Evolutionary conservation across 2,113 vertebrate genomes (phyloP).

Genomic region (Phoenicopterus ruber): DNA sequence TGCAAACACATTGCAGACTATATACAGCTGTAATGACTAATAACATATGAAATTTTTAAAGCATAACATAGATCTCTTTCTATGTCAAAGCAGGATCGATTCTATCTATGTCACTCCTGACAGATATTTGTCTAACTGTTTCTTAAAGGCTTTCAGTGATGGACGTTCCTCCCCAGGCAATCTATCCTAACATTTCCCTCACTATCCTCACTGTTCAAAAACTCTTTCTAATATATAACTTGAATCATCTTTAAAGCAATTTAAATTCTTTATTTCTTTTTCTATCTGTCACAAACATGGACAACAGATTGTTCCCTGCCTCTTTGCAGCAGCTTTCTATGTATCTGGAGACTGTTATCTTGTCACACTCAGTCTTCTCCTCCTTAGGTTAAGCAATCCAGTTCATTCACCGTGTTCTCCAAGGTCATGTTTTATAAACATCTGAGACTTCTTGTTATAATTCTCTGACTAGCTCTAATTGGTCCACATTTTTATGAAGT

Average conservation of each 20-base stretch:
- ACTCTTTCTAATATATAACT: background rate
- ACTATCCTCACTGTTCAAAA: background rate
- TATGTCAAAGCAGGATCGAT: conserved; percentile 11
- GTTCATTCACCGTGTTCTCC: background rate
- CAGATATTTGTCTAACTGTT: conserved; percentile 35
- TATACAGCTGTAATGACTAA: background rate
- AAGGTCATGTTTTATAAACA: conserved; percentile 36
- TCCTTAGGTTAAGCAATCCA: background rate
- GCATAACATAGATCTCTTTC: conserved; percentile 12
- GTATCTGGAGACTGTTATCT: conserved; percentile 47
- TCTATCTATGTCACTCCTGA: conserved; percentile 8
- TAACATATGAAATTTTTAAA: background rate
- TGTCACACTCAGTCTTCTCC: conserved; percentile 13
- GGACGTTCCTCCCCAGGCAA: background rate
- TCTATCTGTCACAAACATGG: background rate
- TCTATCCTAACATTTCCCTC: background rate
- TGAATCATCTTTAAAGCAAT: background rate
- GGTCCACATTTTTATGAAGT: background rate
- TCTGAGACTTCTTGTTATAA: background rate
- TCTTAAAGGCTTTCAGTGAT: conserved; percentile 24
- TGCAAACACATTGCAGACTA: background rate
- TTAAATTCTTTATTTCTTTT: conserved; percentile 20
- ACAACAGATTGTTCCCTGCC: background rate
- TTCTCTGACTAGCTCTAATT: conserved; percentile 1
- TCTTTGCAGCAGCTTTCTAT: background rate